Evolutionary conservation across 1,140 invertebrate genomes (phyloP).

Genomic region (Ips typographus): DNA sequence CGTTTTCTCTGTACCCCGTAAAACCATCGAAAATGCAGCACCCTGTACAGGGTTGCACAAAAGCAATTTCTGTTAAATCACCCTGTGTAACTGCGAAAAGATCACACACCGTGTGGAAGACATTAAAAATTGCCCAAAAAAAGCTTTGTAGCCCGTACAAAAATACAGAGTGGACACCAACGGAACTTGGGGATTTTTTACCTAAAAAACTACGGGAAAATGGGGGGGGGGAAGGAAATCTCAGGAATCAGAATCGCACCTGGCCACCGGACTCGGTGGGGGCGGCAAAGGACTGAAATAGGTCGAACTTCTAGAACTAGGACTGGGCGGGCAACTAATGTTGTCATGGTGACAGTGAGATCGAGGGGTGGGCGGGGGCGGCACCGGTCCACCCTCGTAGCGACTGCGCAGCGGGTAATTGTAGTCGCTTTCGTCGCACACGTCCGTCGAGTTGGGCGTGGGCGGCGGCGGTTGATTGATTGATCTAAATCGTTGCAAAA

Average conservation of each 20-base stretch:
- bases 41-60: no score
- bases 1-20: no score
- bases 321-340: slow-evolving; percentile 71
- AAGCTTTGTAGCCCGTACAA: no score
- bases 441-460: slow-evolving; percentile 91
- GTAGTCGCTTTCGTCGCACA: slow-evolving; percentile 85
- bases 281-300: slow-evolving; percentile 73
- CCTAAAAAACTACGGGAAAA: no score
- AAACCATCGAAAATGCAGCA: no score
- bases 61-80: no score
- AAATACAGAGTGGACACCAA: no score
- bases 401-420: slow-evolving; percentile 60
- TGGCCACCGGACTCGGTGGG: slow-evolving; percentile 70
- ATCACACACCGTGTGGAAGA: no score
- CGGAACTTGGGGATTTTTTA: no score
- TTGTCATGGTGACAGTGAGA: slow-evolving; percentile 72
- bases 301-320: slow-evolving; percentile 73
- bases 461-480: slow-evolving; percentile 87
- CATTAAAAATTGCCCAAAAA: no score
- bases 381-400: slow-evolving; percentile 33
- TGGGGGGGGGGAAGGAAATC: no score
- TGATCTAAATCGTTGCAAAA: slow-evolving; percentile 57
- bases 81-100: no score
- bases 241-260: slow-evolving; percentile 49
- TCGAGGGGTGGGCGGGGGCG: slow-evolving; percentile 79